Evolutionary conservation across 2,113 vertebrate genomes (phyloP).

Genomic region (Strix uralensis): DNA sequence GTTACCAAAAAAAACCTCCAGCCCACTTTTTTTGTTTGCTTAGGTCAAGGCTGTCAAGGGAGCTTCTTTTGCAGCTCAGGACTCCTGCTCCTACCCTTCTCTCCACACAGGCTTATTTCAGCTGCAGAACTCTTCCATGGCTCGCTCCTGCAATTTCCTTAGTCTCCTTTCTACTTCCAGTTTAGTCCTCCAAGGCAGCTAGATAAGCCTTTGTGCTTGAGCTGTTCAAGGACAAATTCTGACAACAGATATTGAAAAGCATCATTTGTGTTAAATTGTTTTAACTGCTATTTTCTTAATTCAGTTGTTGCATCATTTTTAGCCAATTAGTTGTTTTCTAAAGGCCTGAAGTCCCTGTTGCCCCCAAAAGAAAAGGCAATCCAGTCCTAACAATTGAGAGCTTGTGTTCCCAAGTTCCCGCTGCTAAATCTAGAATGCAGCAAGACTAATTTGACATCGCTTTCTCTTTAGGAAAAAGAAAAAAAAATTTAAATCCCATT

Average conservation of each 20-base stretch:
- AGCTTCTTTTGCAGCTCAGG: not conserved
- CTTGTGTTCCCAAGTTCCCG: not conserved
- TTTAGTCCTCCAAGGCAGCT: not conserved
- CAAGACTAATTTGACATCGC: not conserved
- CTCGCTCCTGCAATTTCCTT: not conserved
- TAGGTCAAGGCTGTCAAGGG: not conserved
- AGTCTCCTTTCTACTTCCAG: not conserved
- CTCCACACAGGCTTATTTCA: not conserved
- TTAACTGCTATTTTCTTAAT: not conserved
- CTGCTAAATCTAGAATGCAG: not conserved
- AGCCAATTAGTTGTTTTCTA: not conserved
- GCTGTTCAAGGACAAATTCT: not conserved
- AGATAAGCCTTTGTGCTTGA: not conserved
- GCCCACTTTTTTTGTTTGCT: not conserved
- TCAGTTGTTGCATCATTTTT: not conserved
- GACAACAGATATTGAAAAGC: not conserved
- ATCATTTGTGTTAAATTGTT: not conserved
- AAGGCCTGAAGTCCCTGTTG: not conserved
- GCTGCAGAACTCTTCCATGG: not conserved
- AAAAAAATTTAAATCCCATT: not conserved
- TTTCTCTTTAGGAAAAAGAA: not conserved
- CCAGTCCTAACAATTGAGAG: not conserved
- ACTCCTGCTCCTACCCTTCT: not conserved
- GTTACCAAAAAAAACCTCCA: not conserved
- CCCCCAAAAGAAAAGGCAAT: not conserved